These are phyloP conservation scores for Centropristis striata DNA, from an alignment of 2,113 vertebrate genomes.

Conservation along the genomic window DNA sequence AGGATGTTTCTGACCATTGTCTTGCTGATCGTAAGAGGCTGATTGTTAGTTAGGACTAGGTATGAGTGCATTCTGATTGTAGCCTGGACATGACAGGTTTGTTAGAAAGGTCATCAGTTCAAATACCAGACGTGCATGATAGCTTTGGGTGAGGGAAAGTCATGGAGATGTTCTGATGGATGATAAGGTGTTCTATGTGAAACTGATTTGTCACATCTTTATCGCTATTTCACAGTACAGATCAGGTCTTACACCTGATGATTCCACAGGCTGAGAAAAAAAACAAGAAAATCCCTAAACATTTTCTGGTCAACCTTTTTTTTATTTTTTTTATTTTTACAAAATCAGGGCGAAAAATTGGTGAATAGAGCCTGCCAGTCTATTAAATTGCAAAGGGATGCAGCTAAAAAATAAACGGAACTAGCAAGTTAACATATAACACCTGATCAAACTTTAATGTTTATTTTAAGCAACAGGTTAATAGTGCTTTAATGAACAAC, in stretches of 20 bases:
- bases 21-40: background rate
- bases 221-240: background rate
- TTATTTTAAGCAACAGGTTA: slow-evolving; percentile 13
- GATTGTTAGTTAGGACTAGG: slow-evolving; percentile 2
- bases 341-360: too few species aligned
- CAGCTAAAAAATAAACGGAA: background rate
- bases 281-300: too few species aligned
- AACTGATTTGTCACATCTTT: slow-evolving; percentile 1
- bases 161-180: slow-evolving; percentile 8
- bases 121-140: slow-evolving; percentile 26
- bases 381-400: background rate
- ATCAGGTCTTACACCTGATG: background rate
- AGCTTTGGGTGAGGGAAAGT: slow-evolving; percentile 1
- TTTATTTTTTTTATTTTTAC: too few species aligned
- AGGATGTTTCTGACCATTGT: slow-evolving; percentile 10
- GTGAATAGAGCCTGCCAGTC: background rate
- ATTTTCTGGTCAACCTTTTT: too few species aligned
- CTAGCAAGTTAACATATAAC: background rate
- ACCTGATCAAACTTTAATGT: background rate
- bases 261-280: background rate
- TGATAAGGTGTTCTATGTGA: slow-evolving; percentile 2
- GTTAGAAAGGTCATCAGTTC: slow-evolving; percentile 36
- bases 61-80: slow-evolving; percentile 15
- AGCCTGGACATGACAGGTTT: slow-evolving; percentile 18
- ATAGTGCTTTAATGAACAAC: background rate